Evolutionary conservation across 53 echinoderm and acorn worm species (phyloP).

Genomic region (Paracentrotus lividus): DNA sequence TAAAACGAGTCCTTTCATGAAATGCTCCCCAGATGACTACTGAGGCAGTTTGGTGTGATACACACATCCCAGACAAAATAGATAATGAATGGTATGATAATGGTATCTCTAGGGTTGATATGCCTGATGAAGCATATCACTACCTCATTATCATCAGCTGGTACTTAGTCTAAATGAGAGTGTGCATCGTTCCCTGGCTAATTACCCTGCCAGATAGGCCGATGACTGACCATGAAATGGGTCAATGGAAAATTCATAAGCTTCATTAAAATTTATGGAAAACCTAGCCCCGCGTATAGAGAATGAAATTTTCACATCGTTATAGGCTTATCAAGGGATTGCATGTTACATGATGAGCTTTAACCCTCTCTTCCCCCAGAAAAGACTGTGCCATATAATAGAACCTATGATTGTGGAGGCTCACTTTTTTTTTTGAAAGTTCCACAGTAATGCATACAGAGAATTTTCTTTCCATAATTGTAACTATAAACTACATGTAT

Average conservation of each 20-base stretch:
- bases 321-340: neutral
- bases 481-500: no score
- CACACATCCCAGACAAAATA: neutral
- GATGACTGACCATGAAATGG: constrained; percentile 29
- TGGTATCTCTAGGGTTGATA: neutral
- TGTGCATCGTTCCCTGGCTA: neutral
- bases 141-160: neutral
- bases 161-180: constrained; percentile 22
- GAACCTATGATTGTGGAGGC: no score
- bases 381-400: no score
- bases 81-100: neutral
- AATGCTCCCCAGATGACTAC: no score
- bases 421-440: no score
- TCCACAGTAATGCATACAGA: no score
- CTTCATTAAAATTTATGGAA: neutral
- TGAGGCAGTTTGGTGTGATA: constrained; percentile 2
- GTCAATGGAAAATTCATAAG: constrained; percentile 12
- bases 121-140: constrained; percentile 38
- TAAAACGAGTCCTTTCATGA: no score
- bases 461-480: no score
- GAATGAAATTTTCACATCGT: neutral
- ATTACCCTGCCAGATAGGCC: neutral
- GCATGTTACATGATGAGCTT: neutral
- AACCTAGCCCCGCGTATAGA: neutral
- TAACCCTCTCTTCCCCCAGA: neutral